Evolutionary conservation across 1,140 invertebrate genomes (phyloP), one percentile per base, ranked within the genome.

Genomic region (Spodoptera litura): DNA sequence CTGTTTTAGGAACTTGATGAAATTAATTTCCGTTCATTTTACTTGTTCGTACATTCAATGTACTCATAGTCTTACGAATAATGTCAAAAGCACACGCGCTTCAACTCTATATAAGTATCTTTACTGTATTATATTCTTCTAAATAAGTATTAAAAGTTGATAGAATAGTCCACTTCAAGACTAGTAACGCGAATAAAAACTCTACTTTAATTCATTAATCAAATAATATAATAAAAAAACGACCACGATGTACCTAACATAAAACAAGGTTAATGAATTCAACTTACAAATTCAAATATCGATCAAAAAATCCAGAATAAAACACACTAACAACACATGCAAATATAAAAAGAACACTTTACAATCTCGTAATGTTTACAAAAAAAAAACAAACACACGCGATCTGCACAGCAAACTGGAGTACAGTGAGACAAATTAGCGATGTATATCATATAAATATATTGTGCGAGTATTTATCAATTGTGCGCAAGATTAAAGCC

Each of bases 381-480:
- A 82, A 78, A 20, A 64, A 70, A 74, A 20, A 68, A 81, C 56
- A 83, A 20, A 77, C 82, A 79, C 80, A 68, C 55, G 31, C 52
- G 52, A 56, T 15, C 62, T 25, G 62, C 3, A 70, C 59, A 31
- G 49, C 49, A 75, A 75, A 70, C 66, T 20, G 44, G 13, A 62
- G 59, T 75, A 75, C 59, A 75, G 27, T 75, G 73, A 64, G 25
- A 64, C 58, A 10, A 49, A 51, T 75, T 62, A 75, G 51, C 38
- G 38, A 78, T 78, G 12, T 38, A 58, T 78, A 78, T 78, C 64
- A 27, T 70, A 11, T 66, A 66, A 44, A 74, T 74, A 64, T 74
- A 58, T 74, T 79, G 20, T 66, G 20, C 62, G 62, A 66, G 62
- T 74, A 82, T 82, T 82, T 81, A 81, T 87, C 79, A 80, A 79